Evolutionary conservation across 2,113 vertebrate genomes (phyloP).

Genomic region (Anser cygnoides): DNA sequence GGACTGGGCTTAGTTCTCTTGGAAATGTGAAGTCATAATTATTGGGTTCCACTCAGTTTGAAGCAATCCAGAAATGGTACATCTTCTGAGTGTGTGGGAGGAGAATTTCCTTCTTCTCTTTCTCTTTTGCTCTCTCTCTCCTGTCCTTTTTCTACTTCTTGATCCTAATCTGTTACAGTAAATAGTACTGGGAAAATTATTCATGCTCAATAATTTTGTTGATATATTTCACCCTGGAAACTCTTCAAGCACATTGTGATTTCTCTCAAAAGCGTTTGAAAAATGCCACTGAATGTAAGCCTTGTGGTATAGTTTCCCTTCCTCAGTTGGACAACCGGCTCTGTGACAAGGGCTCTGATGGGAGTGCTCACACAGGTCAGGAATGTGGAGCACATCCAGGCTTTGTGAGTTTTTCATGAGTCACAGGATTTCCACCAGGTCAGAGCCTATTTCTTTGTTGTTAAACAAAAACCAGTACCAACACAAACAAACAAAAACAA

Average conservation of each 20-base stretch:
- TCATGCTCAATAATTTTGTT: conserved; percentile 16
- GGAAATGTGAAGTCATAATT: conserved; percentile 57
- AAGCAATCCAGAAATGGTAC: conserved; percentile 17
- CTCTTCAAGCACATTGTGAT: background rate
- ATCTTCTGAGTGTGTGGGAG: conserved; percentile 16
- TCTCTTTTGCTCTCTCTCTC: background rate
- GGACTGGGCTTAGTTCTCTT: background rate
- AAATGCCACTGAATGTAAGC: background rate
- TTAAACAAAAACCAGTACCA: background rate
- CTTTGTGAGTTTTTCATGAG: background rate
- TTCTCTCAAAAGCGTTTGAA: background rate
- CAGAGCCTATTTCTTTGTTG: background rate
- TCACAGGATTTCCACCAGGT: background rate
- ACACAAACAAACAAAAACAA: background rate
- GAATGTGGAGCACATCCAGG: background rate
- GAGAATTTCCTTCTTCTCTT: conserved; percentile 17
- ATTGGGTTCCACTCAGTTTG: conserved; percentile 26
- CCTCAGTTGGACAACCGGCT: background rate
- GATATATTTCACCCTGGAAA: conserved; percentile 20
- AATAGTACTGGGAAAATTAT: conserved; percentile 19
- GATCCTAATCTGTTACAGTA: background rate
- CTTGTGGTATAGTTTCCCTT: background rate
- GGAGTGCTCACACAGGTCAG: background rate
- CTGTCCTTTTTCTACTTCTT: conserved; percentile 10
- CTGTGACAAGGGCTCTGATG: background rate